Evolutionary conservation across 2,113 vertebrate genomes (phyloP), one percentile per base, ranked within the genome.

Genomic region (Melanerpes formicivorus): DNA sequence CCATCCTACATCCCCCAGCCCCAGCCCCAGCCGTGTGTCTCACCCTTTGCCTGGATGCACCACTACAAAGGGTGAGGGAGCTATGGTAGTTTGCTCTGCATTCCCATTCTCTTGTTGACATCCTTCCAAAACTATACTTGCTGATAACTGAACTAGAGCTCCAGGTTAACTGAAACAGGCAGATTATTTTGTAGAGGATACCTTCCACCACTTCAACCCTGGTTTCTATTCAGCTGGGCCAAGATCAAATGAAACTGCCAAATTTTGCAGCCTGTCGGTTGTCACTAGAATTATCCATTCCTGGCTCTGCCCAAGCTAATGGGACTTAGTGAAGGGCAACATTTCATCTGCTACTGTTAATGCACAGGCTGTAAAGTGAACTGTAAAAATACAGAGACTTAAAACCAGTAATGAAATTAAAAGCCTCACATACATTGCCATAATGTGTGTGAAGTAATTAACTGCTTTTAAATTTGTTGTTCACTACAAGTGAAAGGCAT

Each of bases 41-140:
- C 91, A 94, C 81, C 87, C 94, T 78, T 95, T 95, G 56, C 93
- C 91, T 86, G 93, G 90, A 95, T 91, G 87, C 94, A 95, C 76
- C 84, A 75, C 94, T 83, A 92, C 93, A 69, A 94, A 95, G 93
- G 82, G 89, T 92, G 94, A 95, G 94, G 95, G 73, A 90, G 74
- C 82, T 86, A 29, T 86, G 63, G 84, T 21, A 74, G 93, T 81
- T 96, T 91, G 34, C 92, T 93, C 92, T 88, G 88, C 88, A 22
- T 91, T 96, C 72, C 91, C 72, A 1, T 89, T 85, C 84, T 52
- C 78, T 88, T 86, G 70, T 73, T 90, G 66, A 88, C 65, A 65
- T 91, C 54, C 92, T 67, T 72, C 65, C 29, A 52, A 73, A 72
- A 48, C 34, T 22, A 22, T 0, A 58, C 18, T 6, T 91, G 79